Evolutionary conservation across 2,888 invertebrate species (phyloP).

Genomic region (Crioceris asparagi): DNA sequence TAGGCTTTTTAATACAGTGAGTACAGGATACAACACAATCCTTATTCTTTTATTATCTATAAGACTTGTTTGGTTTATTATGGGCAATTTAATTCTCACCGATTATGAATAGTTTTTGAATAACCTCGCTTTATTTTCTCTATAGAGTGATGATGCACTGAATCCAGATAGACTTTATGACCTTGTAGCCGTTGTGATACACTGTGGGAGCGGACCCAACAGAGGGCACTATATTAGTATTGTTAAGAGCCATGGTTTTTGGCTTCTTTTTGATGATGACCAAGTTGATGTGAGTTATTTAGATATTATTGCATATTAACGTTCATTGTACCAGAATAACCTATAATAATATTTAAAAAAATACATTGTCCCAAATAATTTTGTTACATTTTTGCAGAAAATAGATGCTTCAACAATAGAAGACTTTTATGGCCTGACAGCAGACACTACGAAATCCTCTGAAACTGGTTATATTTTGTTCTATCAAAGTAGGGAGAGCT

Average conservation of each 20-base stretch:
- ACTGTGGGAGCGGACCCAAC: slow-evolving; percentile 98
- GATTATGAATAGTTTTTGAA: not conserved
- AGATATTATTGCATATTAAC: slow-evolving; percentile 1
- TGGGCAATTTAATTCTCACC: not conserved
- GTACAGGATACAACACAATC: slow-evolving; percentile 23
- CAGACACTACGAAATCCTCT: slow-evolving; percentile 97
- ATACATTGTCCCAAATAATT: not conserved
- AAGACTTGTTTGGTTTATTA: too few relatives aligned
- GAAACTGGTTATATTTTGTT: slow-evolving; percentile 99
- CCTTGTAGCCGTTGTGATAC: slow-evolving; percentile 97
- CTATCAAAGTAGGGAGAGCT: slow-evolving; percentile 71
- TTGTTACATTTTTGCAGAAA: slow-evolving; percentile 58
- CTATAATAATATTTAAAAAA: not conserved
- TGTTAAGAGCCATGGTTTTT: slow-evolving; percentile 98
- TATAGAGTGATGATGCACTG: slow-evolving; percentile 93
- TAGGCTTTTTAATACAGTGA: slow-evolving; percentile 92
- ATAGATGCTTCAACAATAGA: slow-evolving; percentile 98
- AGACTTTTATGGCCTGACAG: slow-evolving; percentile 98
- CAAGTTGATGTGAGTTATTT: slow-evolving; percentile 88
- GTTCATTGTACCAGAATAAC: not conserved
- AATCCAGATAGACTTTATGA: slow-evolving; percentile 98
- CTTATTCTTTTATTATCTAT: too few relatives aligned
- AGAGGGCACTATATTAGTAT: slow-evolving; percentile 99
- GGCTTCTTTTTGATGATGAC: slow-evolving; percentile 99
- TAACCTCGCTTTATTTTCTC: slow-evolving; percentile 8